Evolutionary conservation across 2,113 vertebrate species (phyloP).

Genomic region (Oncorhynchus masou): DNA sequence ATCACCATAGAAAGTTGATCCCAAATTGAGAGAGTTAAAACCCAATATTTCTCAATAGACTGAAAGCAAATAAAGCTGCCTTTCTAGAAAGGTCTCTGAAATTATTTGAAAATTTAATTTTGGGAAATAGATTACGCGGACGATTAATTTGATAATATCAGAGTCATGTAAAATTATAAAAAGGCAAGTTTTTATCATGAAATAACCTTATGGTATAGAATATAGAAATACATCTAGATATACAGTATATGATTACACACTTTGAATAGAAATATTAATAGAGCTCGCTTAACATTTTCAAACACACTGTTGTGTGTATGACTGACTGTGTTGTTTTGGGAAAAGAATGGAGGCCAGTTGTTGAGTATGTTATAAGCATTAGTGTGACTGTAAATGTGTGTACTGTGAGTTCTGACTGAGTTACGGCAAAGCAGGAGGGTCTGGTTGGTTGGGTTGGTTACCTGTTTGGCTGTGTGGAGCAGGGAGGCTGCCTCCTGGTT

Average conservation of each 20-base stretch:
- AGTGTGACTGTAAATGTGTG: slow-evolving; percentile 26
- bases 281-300: slow-evolving; percentile 64
- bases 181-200: slow-evolving; percentile 58
- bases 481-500: too few species aligned
- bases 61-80: slow-evolving; percentile 58
- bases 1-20: slow-evolving; percentile 77
- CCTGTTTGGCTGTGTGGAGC: too few species aligned
- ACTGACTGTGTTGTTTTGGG: slow-evolving; percentile 56
- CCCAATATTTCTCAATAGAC: slow-evolving; percentile 68
- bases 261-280: slow-evolving; percentile 68
- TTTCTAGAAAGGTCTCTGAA: slow-evolving; percentile 62
- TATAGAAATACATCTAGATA: slow-evolving; percentile 40
- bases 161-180: slow-evolving; percentile 70
- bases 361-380: slow-evolving; percentile 50
- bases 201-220: slow-evolving; percentile 57
- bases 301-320: slow-evolving; percentile 41
- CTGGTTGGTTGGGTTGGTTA: too few species aligned
- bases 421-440: slow-evolving; percentile 43
- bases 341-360: slow-evolving; percentile 50
- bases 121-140: slow-evolving; percentile 49
- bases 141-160: slow-evolving; percentile 58
- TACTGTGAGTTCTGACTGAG: slow-evolving; percentile 42
- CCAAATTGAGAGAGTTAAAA: slow-evolving; percentile 72
- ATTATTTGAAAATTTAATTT: slow-evolving; percentile 67
- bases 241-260: slow-evolving; percentile 14